These are phyloP conservation scores for Melanotaenia duboulayi DNA, from an alignment of 2,113 vertebrate genomes.

Conservation along the genomic window DNA sequence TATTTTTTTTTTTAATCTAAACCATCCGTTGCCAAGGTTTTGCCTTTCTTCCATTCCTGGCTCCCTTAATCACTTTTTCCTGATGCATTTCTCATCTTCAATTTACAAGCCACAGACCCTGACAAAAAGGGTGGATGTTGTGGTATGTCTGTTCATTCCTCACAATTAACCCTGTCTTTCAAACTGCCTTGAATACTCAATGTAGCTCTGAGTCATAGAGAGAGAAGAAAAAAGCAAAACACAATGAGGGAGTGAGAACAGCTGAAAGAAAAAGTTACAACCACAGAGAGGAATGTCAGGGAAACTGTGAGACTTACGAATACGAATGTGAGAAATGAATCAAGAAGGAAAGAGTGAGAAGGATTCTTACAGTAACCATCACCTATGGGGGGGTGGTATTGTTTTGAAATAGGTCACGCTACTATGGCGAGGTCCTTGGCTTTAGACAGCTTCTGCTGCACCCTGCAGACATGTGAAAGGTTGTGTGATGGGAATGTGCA, in stretches of 20 bases:
- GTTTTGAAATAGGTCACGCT: constrained; percentile 70
- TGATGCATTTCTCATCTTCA: too few relatives aligned
- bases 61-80: too few relatives aligned
- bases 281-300: constrained; percentile 35
- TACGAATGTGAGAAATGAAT: constrained; percentile 29
- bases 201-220: constrained; percentile 29
- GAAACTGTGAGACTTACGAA: constrained; percentile 15
- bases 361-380: constrained; percentile 42
- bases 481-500: constrained; percentile 14
- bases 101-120: too few relatives aligned
- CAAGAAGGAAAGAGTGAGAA: constrained; percentile 9
- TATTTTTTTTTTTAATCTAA: too few relatives aligned
- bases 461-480: constrained; percentile 56
- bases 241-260: constrained; percentile 24
- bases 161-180: constrained; percentile 1
- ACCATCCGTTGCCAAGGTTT: too few relatives aligned
- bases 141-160: background rate
- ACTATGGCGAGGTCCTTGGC: constrained; percentile 44
- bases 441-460: constrained; percentile 46
- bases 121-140: too few relatives aligned
- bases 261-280: constrained; percentile 43
- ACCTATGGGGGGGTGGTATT: constrained; percentile 42
- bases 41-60: too few relatives aligned
- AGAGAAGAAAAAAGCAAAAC: background rate
- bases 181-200: constrained; percentile 33